These are phyloP conservation scores for Propithecus perrieri DNA, from an alignment of 2,797 vertebrate species.

Conservation along the genomic window DNA sequence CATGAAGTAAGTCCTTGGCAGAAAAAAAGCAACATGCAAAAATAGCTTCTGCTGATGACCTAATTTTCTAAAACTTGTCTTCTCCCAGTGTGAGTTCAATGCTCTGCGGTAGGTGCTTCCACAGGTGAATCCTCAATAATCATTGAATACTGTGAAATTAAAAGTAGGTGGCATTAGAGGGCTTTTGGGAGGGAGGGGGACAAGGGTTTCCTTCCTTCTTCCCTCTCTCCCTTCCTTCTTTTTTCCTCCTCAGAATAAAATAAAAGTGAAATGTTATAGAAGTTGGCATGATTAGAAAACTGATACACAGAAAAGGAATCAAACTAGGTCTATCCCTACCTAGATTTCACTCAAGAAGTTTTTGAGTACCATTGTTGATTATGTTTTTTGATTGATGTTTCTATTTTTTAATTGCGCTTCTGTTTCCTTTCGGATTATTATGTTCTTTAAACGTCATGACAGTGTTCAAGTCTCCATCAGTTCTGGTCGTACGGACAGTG, in stretches of 20 bases:
- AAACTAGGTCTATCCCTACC: neutral
- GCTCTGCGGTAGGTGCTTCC: neutral
- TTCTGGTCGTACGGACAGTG: neutral
- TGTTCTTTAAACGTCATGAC: neutral
- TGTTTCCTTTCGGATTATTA: neutral
- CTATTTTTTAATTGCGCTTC: neutral
- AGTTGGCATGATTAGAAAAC: neutral
- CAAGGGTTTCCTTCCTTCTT: neutral
- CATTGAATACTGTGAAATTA: neutral
- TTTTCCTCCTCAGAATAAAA: neutral
- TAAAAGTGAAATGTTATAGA: neutral
- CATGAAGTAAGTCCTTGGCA: neutral
- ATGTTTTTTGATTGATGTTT: neutral
- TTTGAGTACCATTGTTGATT: neutral
- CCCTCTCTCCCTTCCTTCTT: neutral
- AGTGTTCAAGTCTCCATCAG: neutral
- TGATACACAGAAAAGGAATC: neutral
- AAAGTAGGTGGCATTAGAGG: neutral
- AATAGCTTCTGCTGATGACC: conserved; percentile 1
- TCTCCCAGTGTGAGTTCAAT: neutral
- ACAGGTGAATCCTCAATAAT: neutral
- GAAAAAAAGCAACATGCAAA: neutral
- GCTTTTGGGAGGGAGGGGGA: accelerated
- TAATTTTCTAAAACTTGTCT: neutral
- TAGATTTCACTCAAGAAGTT: neutral